phyloP scores from a whole-genome alignment of 2,113 vertebrate genomes.

The Xiphias gladius region DNA sequence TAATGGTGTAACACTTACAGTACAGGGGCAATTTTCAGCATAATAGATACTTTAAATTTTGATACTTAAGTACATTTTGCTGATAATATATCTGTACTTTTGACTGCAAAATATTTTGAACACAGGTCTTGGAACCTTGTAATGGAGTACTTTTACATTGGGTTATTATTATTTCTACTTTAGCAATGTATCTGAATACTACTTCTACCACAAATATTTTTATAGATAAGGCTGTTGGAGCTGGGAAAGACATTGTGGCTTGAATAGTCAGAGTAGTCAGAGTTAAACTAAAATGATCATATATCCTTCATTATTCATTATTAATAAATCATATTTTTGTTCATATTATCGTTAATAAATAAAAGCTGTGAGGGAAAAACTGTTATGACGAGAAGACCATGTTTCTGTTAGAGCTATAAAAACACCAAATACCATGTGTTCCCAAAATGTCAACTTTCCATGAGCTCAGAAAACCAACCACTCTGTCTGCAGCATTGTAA shows the following conservation, averaged over 20 bases:
- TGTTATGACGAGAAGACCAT: too few relatives aligned
- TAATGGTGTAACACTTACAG: too few relatives aligned
- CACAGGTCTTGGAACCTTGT: not conserved
- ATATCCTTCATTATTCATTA: slow-evolving; percentile 4
- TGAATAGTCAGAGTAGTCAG: not conserved
- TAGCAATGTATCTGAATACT: not conserved
- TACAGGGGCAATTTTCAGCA: too few relatives aligned
- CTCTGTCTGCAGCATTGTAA: too few relatives aligned
- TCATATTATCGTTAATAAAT: not conserved
- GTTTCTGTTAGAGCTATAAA: too few relatives aligned
- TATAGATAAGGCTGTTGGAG: not conserved
- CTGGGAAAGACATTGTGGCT: not conserved
- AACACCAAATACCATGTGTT: too few relatives aligned
- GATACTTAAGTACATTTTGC: too few relatives aligned
- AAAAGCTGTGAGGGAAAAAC: too few relatives aligned
- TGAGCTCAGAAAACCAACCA: too few relatives aligned
- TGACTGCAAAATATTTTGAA: not conserved
- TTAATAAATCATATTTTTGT: slow-evolving; percentile 6
- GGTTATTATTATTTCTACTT: not conserved
- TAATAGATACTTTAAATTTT: too few relatives aligned
- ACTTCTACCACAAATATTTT: not conserved
- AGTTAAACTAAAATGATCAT: not conserved
- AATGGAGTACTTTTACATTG: too few relatives aligned
- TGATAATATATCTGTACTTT: not conserved
- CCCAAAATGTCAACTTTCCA: too few relatives aligned